Conservation (phyloP, 1,140 invertebrate species). For the Bombus pascuorum region DNA sequence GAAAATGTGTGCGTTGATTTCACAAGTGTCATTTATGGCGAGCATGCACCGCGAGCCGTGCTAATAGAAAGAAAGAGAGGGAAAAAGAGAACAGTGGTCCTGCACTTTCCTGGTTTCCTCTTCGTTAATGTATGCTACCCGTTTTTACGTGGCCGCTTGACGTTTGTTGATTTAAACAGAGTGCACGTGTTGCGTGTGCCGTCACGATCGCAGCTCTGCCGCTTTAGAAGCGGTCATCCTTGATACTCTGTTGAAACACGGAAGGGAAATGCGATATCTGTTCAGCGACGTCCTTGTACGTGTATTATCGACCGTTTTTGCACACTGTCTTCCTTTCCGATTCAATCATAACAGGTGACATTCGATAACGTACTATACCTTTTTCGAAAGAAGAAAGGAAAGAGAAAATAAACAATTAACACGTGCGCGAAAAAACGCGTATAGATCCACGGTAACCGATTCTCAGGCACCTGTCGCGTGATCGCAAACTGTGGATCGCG, state of each 20-base stretch:
- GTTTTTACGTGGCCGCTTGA: constrained; percentile 25
- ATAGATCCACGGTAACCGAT: not conserved
- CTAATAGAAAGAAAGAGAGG: not conserved
- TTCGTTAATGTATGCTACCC: not conserved
- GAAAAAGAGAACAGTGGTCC: not conserved
- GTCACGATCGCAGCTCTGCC: not conserved
- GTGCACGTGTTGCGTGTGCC: constrained; percentile 21
- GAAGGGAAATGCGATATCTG: not conserved
- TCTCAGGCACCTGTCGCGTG: not conserved
- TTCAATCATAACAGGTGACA: not conserved
- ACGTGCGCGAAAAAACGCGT: not conserved
- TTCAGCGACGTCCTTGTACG: not conserved
- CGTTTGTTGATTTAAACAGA: constrained; percentile 26
- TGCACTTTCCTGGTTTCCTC: constrained; percentile 20
- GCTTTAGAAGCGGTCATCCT: constrained; percentile 15
- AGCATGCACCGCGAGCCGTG: not conserved
- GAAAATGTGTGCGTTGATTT: constrained; percentile 55
- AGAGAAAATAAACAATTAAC: not conserved
- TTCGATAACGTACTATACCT: too few species aligned
- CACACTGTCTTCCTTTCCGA: not conserved
- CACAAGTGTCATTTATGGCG: constrained; percentile 59
- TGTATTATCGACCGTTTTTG: not conserved
- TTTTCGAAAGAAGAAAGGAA: not conserved
- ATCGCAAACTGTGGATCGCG: not conserved
- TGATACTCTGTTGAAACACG: not conserved